Evolutionary conservation across 35 echinoderm and acorn worm genomes (phyloP), one percentile per base, ranked within the genome.

Genomic region (Amphiura filiformis): DNA sequence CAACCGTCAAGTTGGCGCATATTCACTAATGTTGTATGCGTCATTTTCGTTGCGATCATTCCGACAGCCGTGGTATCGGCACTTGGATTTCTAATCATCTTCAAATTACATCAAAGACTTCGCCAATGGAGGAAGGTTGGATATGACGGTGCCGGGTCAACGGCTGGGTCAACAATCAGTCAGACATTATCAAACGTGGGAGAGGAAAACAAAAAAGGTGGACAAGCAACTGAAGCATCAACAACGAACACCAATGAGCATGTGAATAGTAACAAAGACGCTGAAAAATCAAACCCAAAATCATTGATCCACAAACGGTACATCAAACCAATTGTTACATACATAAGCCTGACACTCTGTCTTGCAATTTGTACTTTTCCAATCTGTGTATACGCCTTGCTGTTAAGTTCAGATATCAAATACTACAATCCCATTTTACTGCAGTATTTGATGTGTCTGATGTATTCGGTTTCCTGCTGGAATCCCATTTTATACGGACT

Each of bases 311-410:
- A n/a, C 28, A 70, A 70, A 30, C 61, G 61, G 26, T 70, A 70
- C 61, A 70, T 70, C 28, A 70, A 70, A n/a, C 61, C 61, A n/a
- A n/a, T 70, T 23, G 26, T 70, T 70, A 70, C 61, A 70, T 70
- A 70, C 61, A 26, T n/a, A 4, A 13, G 61, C 26, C 28, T 70
- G 2, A 23, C 26, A 15, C 15, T 70, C 26, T 70, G 61, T 30
- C 17, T 70, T 30, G 26, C 28, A 30, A 70, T 70, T 1, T 70
- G 61, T 30, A 70, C 61, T 4, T 70, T 70, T 70, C 61, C 61
- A 30, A 23, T n/a, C 7, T 70, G 7, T 4, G 26, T 70, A 13
- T 70, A 70, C 61, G 1, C 4, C 1, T 18, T 70, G 26, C 7
- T 70, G 9, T 13, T 70, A 2, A 70, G 61, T 23, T 30, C 15